These are phyloP conservation scores for Trichomycterus rosablanca DNA, from an alignment of 2,113 vertebrate species.

Conservation along the genomic window DNA sequence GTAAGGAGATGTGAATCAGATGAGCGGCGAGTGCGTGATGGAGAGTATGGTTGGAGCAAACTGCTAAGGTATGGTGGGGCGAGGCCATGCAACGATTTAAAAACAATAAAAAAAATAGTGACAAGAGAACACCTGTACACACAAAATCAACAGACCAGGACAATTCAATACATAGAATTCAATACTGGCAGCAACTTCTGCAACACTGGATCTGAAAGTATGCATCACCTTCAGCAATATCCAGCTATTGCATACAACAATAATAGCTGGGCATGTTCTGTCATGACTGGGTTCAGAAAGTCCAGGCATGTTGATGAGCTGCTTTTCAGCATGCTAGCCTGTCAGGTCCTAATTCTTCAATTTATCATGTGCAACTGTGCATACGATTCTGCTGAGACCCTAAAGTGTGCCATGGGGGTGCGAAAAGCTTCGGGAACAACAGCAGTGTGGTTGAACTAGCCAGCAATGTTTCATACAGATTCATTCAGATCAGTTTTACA, in stretches of 20 bases:
- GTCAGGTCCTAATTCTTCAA: neutral
- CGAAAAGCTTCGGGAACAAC: neutral
- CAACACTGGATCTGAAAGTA: neutral
- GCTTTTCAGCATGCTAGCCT: neutral
- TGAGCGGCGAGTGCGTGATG: too few relatives aligned
- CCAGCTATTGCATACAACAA: slow-evolving; percentile 16
- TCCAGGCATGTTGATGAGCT: slow-evolving; percentile 48
- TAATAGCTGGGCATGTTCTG: slow-evolving; percentile 41
- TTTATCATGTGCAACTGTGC: neutral
- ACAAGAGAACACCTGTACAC: too few relatives aligned
- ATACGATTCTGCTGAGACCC: neutral
- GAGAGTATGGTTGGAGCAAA: too few relatives aligned
- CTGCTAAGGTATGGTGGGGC: too few relatives aligned
- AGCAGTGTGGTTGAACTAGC: neutral
- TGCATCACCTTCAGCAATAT: slow-evolving; percentile 6
- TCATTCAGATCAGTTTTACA: too few relatives aligned
- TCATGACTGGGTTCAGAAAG: slow-evolving; percentile 46
- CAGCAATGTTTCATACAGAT: too few relatives aligned
- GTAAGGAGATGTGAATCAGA: too few relatives aligned
- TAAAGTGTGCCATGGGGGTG: neutral
- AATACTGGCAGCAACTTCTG: neutral
- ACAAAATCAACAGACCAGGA: too few relatives aligned
- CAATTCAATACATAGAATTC: too few relatives aligned
- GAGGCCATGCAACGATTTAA: too few relatives aligned
- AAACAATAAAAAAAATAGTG: too few relatives aligned